Base-by-base conservation (phyloP, 37 sponge, comb jelly and placozoan genomes). In the Spongia lamella region DNA sequence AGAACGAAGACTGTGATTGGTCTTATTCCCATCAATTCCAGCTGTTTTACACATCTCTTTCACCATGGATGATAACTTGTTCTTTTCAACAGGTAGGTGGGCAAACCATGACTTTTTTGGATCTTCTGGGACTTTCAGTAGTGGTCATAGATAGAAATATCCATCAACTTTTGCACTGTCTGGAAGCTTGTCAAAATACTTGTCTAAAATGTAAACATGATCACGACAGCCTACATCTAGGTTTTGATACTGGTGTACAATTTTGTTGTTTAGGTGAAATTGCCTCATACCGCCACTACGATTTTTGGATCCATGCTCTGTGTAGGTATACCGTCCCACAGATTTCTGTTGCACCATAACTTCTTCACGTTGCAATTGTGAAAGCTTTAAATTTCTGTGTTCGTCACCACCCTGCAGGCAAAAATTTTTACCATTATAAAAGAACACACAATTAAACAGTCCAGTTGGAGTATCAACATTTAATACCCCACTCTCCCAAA, bases 221-320 rank as follows among this genome's bases (percentile, higher is more conserved):
- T 47, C 37, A 7, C 73, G 26, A 43, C 9, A 43, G 19, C 56
- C 73, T 29, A 6, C 24, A 55, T 55, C 56, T 24, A n/a, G 37
- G 30, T 57, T 72, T 72, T 72, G 36, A 21, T 72, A 72, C 37
- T 72, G 73, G 36, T 72, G 57, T 19, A 72, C 73, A 52, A 56
- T 21, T 27, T 72, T 56, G 59, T 72, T 72, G 33, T 27, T 38
- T 34, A 30, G 56, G 13, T 35, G 54, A 32, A 72, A 57, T 55
- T 72, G 73, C 36, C 56, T 53, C 15, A 72, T 24, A 26, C 73
- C 73, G 1, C 73, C 73, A 31, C 38, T 24, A 43, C 53, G 53
- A 49, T 69, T 50, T 5, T 69, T 69, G n/a, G 70, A 69, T 34
- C 73, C 21, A 69, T 69, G 70, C 53, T 69, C 53, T 43, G 70